Evolutionary conservation across 2,797 vertebrate genomes (phyloP).

Genomic region (Tenualosa thibaudeaui): DNA sequence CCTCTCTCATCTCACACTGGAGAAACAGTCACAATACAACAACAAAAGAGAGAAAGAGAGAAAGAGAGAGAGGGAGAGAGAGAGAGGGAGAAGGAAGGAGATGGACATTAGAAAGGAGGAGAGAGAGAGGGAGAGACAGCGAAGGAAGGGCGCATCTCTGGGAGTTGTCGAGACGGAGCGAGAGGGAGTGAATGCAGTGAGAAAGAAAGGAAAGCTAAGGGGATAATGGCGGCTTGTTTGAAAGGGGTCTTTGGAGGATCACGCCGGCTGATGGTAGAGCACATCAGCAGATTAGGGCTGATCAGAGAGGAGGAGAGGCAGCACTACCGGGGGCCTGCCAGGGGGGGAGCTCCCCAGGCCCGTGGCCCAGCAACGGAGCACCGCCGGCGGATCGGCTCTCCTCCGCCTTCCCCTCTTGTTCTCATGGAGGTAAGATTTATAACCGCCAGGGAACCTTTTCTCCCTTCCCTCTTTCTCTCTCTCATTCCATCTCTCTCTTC

Average conservation of each 20-base stretch:
- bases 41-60: conserved; percentile 61
- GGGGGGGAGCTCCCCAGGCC: conserved; percentile 9
- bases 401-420: conserved; percentile 38
- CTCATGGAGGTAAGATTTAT: conserved; percentile 22
- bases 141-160: not conserved
- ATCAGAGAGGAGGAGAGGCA: conserved; percentile 16
- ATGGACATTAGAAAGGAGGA: conserved; percentile 13
- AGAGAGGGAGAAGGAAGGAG: conserved; percentile 54
- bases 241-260: conserved; percentile 23
- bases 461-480: conserved; percentile 2
- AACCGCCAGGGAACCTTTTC: conserved; percentile 16
- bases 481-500: not conserved
- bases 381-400: not conserved
- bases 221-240: conserved; percentile 22
- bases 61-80: conserved; percentile 56
- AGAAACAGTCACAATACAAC: conserved; percentile 58
- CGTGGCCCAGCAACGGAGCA: not conserved
- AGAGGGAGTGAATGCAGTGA: conserved; percentile 38
- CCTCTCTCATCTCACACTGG: conserved; percentile 61
- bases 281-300: conserved; percentile 25
- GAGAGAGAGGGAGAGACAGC: conserved; percentile 42
- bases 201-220: conserved; percentile 19
- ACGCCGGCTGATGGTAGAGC: conserved; percentile 10
- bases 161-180: conserved; percentile 33
- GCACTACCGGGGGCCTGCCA: not conserved